These are phyloP conservation scores for Sinosuthora webbiana DNA, from an alignment of 2,113 vertebrate genomes.

Conservation along the genomic window DNA sequence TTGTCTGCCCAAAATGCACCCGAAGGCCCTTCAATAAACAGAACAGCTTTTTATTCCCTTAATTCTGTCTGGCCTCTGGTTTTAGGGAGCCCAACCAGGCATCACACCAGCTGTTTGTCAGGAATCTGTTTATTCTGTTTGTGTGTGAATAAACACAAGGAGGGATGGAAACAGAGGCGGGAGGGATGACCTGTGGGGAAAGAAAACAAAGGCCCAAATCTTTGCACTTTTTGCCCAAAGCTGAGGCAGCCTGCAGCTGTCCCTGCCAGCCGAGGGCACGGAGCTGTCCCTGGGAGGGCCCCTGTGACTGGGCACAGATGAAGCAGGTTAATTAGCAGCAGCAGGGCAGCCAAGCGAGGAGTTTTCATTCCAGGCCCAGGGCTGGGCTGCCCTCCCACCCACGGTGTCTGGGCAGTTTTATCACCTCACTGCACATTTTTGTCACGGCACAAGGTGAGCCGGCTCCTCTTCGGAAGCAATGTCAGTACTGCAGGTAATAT, in stretches of 20 bases:
- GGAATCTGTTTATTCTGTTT: not conserved
- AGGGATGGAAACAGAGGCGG: not conserved
- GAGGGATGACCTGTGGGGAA: not conserved
- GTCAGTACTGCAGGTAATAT: not conserved
- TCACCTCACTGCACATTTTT: not conserved
- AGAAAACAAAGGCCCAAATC: not conserved
- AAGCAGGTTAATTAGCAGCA: not conserved
- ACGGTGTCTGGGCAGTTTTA: fast-evolving
- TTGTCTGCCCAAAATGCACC: not conserved
- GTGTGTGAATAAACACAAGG: not conserved
- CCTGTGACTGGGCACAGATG: not conserved
- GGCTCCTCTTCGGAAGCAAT: not conserved
- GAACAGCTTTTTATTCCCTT: not conserved
- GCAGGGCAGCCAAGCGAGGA: not conserved
- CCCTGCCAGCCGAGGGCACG: not conserved
- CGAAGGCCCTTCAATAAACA: not conserved
- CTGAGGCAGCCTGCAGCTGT: not conserved
- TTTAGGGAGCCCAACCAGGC: not conserved
- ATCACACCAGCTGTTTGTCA: not conserved
- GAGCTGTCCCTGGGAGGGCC: not conserved
- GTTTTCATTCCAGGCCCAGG: not conserved
- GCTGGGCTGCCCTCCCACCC: not conserved
- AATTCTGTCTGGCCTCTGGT: not conserved
- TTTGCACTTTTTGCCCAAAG: not conserved
- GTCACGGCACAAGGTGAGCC: not conserved